Evolutionary conservation across 2,113 vertebrate genomes (phyloP), one percentile per base, ranked within the genome.

Genomic region (Melanocharis versteri): DNA sequence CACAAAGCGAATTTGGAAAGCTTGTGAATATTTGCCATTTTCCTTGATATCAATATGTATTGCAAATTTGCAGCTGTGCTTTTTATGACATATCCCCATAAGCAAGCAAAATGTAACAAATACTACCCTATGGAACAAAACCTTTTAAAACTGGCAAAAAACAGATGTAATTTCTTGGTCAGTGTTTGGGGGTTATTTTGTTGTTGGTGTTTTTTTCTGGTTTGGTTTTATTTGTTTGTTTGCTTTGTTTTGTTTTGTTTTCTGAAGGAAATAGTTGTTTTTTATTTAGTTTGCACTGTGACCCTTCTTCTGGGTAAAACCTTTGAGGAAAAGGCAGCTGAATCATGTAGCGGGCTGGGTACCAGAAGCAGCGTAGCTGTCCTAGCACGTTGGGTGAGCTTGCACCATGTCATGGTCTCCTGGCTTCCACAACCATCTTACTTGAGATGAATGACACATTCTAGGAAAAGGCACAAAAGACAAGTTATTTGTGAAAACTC

Each of bases 161-260:
- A 17, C 15, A 54, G 10, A 6, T 0, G 0, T 44, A 0, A 35
- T 30, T 79, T 76, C 53, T 26, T 47, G 16, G 13, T 53, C 22
- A n/a, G 6, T 14, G 28, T 30, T 61, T 45, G 9, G 5, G 7
- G 6, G 1, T 20, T 8, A n/a, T 30, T 48, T 57, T 35, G 5
- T 8, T 50, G 20, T 44, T n/a, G 10, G n/a, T n/a, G n/a, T n/a
- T n/a, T n/a, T n/a, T n/a, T n/a, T n/a, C n/a, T n/a, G 4, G 6
- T 20, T n/a, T 15, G 20, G 20, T 28, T 44, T 13, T 54, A 17
- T 13, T 64, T 44, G 16, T 27, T n/a, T 23, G 3, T 23, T 37
- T 69, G n/a, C n/a, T n/a, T n/a, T n/a, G n/a, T 1, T 39, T 51
- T n/a, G 15, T 8, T 44, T 17, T 73, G 15, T 47, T 75, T 62